Evolutionary conservation across 2,797 vertebrate species (phyloP), one percentile per base, ranked within the genome.

Genomic region (Enteromius thamalakanensis): DNA sequence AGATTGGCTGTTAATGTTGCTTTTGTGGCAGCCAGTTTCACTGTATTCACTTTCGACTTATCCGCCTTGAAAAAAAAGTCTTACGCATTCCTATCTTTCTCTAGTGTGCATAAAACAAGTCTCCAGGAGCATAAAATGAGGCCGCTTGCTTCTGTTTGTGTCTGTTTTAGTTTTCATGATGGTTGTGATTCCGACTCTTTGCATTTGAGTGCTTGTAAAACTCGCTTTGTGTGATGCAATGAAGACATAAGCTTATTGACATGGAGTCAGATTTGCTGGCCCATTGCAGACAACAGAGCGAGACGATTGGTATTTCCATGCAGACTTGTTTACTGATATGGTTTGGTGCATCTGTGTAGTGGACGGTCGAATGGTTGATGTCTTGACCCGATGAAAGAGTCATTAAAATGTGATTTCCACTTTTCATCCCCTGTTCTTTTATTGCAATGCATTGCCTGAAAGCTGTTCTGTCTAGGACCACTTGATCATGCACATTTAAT

Each of bases 401-500:
- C 47, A 26, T 69, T 58, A 0, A 45, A 80, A 29, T 71, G 86
- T 8, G 82, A 89, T 81, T 26, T 65, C 15, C 34, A 5, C 15
- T 53, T 53, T 53, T 76, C 6, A 17, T 51, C 15, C 64, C 8
- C 79, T 79, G 51, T 80, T 47, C 65, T 72, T 91, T 67, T 89
- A 84, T 76, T 49, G 89, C 86, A 86, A 87, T 85, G 87, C 64
- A 80, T 62, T 88, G 89, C 87, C 89, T 92, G 86, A 88, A 91
- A 87, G 86, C 23, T n/a, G 88, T 89, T 91, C 84, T 91, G 90
- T 91, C 90, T 87, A 93, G 90, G 91, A 93, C 90, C 91, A 92
- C 91, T 92, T 89, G 89, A 92, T 88, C 91, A 93, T 92, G 91
- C 92, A 87, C 90, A 92, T 91, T 94, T 90, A 93, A 90, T 94